Conservation (phyloP, 2,113 vertebrate species). For the Penelope pileata region DNA sequence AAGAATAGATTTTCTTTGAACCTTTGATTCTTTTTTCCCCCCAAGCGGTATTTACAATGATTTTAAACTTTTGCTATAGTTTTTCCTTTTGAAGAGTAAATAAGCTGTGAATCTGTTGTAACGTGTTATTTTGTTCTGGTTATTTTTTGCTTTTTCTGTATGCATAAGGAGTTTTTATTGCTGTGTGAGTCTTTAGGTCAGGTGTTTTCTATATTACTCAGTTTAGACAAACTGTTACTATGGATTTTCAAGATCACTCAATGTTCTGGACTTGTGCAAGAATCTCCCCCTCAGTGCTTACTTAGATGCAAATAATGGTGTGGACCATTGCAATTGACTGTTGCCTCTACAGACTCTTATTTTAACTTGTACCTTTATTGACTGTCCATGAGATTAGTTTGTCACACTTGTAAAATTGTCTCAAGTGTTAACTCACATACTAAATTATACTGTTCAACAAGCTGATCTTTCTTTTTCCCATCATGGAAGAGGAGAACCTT, state of each 20-base stretch:
- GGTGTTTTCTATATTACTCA: neutral
- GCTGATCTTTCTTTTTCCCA: too few species aligned
- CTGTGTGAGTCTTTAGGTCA: neutral
- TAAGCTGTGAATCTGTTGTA: neutral
- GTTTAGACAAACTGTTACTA: conserved; percentile 13
- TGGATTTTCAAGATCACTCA: conserved; percentile 31
- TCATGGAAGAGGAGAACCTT: neutral
- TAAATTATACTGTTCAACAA: neutral
- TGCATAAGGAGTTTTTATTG: conserved; percentile 8
- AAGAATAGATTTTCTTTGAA: neutral
- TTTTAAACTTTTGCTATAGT: neutral
- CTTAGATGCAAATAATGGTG: neutral
- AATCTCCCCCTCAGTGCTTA: neutral
- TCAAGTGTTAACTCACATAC: neutral
- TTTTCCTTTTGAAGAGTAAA: neutral
- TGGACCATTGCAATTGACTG: neutral
- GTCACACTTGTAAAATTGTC: neutral
- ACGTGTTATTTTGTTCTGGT: neutral
- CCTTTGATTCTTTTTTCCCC: neutral
- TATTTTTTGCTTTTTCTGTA: neutral
- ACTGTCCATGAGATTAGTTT: neutral
- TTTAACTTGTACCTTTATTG: too few species aligned
- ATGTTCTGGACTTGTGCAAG: neutral
- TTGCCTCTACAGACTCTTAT: too few species aligned
- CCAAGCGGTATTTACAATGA: neutral